Evolutionary conservation across 2,888 invertebrate species (phyloP), one percentile per base, ranked within the genome.

Genomic region (Hesperia comma): DNA sequence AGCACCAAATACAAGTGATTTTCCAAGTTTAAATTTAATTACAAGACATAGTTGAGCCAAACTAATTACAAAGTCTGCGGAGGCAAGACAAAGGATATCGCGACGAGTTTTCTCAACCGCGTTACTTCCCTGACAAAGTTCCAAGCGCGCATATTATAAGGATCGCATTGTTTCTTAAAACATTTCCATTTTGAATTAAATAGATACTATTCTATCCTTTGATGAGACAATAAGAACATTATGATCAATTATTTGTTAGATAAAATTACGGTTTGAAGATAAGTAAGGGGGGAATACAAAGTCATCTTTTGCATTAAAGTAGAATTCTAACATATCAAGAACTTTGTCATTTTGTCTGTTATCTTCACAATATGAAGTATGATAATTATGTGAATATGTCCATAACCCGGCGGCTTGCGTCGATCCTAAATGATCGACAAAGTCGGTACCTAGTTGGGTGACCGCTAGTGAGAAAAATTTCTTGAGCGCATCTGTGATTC

Each of bases 21-120:
- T 75, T 69, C 74, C 79, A 79, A 76, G 73, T 73, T 79, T 79
- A 82, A 79, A 81, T 75, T 70, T 57, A 54, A 54, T 15, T 41
- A 41, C 41, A 40, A 26, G 51, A 58, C 40, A 58, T 58, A 58
- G 53, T 64, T 64, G 32, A 58, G 17, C 17, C 60, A 41, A 69
- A 67, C 62, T 60, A 64, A 62, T 67, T 67, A 67, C 32, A 56
- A 46, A 19, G 57, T 56, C 46, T 66, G 55, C 56, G 41, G 14
- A 46, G 56, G 41, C 46, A 61, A 51, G 61, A 40, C 53, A 41
- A 64, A 58, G 64, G 57, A 57, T 37, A 61, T 54, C 40, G 26
- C 40, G 57, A 57, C 26, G 49, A 49, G 46, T 26, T 63, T 55
- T 49, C 55, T 63, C 55, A 37, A 15, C 51, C 40, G 40, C 63